Percentiles rank a stretch among this genome's conserved stretches.
These are phyloP conservation scores for Planiliza haematocheilus DNA, from an alignment of 2,113 vertebrate genomes.

Conservation along the genomic window DNA sequence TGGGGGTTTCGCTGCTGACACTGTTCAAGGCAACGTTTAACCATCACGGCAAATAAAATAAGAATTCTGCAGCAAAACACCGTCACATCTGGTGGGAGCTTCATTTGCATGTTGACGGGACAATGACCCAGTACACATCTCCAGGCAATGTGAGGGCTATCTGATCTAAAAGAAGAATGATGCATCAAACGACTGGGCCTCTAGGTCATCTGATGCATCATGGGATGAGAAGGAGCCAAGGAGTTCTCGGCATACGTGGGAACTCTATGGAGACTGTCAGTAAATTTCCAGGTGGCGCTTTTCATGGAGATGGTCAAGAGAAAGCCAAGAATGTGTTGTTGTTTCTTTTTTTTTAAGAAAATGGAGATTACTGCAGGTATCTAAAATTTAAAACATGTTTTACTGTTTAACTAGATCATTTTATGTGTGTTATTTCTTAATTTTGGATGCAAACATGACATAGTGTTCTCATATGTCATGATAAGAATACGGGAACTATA, in stretches of 20 bases:
- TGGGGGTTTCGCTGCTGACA: background rate
- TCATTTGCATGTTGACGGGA: too few species aligned
- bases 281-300: too few species aligned
- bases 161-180: background rate
- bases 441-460: slow-evolving; percentile 1
- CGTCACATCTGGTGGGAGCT: background rate
- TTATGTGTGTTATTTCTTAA: too few species aligned
- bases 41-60: too few species aligned
- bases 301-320: background rate
- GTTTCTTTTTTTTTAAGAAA: too few species aligned
- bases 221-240: background rate
- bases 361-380: too few species aligned
- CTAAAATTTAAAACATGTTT: too few species aligned
- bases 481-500: background rate
- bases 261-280: background rate
- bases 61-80: background rate
- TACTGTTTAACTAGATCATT: too few species aligned
- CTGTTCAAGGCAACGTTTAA: background rate
- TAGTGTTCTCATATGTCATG: background rate
- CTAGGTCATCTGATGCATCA: background rate
- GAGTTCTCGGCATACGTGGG: slow-evolving; percentile 8
- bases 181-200: background rate
- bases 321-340: background rate
- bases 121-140: background rate
- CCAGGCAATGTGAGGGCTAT: background rate